Base-by-base conservation (phyloP, 2,113 vertebrate species). In the Columba livia region DNA sequence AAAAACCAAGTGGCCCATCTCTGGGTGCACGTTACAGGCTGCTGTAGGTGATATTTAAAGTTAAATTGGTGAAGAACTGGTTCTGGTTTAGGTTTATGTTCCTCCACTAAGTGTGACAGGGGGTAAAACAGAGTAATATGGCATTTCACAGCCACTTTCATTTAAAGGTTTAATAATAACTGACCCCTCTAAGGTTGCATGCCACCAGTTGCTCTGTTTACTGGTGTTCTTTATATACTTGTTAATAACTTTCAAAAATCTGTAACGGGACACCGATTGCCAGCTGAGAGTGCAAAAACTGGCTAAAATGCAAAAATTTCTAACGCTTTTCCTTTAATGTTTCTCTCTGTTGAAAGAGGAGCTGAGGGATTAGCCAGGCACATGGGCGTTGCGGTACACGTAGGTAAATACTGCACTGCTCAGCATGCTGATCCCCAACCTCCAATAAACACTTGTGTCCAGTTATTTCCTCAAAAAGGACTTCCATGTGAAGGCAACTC, bases 181-280 rank as follows among this genome's bases (percentile, higher is more conserved):
- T 29, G 62, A 36, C 72, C 36, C 19, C 60, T 64, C 11, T 2
- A 40, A 60, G 72, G 72, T 51, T 58, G 61, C 3, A 0, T 47
- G 62, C 51, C 28, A 6, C 51, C 3, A 42, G 13, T 19, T 38
- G 32, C 12, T 58, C 44, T 28, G 5, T 36, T 78, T 10, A 31
- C 50, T 36, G 28, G 15, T 8, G 24, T 79, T 56, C 50, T 36
- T 58, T 17, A 38, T 20, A 3, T 15, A 11, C 42, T 62, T 85
- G 6, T 13, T 44, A 64, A 31, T 21, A 10, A 25, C 23, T 70
- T 61, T 85, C 74, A 64, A 34, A 62, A 66, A 36, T 32, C 74
- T 60, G 1, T 34, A 66, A 20, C 1, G 7, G 24, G 44, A 60
- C 24, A 4, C 15, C 0, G 0, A 15, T 4, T 40, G 51, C 38